phyloP scores from a whole-genome alignment of 2,888 invertebrate species.

The Halocaridina rubra region DNA sequence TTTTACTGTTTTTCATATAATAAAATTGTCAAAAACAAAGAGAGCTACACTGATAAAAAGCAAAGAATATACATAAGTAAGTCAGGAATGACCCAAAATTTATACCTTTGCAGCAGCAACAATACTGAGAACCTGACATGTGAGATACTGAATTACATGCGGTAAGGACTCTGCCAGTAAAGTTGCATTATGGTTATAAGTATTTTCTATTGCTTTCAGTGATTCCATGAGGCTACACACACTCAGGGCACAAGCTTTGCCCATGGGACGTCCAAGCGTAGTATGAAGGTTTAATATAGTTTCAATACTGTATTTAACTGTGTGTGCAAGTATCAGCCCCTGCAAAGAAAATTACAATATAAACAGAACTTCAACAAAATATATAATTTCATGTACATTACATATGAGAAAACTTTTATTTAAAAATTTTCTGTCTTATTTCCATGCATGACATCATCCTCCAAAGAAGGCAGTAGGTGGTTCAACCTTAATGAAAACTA shows the following conservation, averaged over 20 bases:
- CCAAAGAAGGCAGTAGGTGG: too few relatives aligned
- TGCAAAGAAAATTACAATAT: not conserved
- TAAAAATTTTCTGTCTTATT: too few relatives aligned
- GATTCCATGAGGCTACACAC: constrained; percentile 58
- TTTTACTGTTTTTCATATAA: not conserved
- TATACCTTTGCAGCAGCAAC: constrained; percentile 45
- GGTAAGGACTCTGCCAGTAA: constrained; percentile 52
- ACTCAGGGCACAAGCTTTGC: constrained; percentile 49
- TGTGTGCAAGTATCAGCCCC: constrained; percentile 57
- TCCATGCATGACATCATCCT: too few relatives aligned
- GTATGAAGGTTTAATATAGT: constrained; percentile 60
- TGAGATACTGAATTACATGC: constrained; percentile 56
- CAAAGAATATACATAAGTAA: not conserved
- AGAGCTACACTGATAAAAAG: not conserved
- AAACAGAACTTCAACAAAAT: too few relatives aligned
- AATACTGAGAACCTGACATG: constrained; percentile 48
- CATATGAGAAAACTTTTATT: too few relatives aligned
- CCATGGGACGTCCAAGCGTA: constrained; percentile 49
- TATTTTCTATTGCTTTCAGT: constrained; percentile 55
- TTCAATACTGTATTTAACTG: constrained; percentile 46
- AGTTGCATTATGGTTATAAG: constrained; percentile 27
- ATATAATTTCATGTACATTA: not conserved
- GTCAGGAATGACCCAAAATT: too few relatives aligned
- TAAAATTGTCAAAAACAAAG: not conserved
- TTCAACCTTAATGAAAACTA: too few relatives aligned